phyloP scores from a whole-genome alignment of 2,113 vertebrate genomes.

The Leptodactylus fuscus region DNA sequence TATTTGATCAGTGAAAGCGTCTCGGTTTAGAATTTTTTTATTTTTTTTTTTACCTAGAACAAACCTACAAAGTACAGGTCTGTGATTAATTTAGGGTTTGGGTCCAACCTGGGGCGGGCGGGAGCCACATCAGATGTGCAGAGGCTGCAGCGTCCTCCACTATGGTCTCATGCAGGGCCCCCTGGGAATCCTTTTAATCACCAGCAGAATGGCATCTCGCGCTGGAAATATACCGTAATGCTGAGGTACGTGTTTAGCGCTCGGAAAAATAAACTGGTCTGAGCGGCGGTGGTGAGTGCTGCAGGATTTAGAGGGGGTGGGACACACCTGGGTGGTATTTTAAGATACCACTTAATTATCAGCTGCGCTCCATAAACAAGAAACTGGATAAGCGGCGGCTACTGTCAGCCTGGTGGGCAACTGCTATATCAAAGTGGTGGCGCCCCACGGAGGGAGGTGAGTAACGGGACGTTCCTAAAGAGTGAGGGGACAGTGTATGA shows the following conservation, averaged over 20 bases:
- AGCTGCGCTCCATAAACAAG: slow-evolving; percentile 55
- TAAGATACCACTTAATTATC: slow-evolving; percentile 58
- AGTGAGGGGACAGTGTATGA: not conserved
- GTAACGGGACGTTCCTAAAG: too few species aligned
- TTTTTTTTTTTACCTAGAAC: slow-evolving; percentile 6
- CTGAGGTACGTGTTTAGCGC: slow-evolving; percentile 56
- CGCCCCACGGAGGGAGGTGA: not conserved
- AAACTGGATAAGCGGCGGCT: slow-evolving; percentile 29
- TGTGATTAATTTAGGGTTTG: slow-evolving; percentile 46
- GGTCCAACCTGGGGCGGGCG: slow-evolving; percentile 28
- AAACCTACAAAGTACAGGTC: slow-evolving; percentile 20
- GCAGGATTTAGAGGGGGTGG: slow-evolving; percentile 52
- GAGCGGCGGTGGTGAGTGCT: slow-evolving; percentile 52
- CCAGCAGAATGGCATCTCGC: slow-evolving; percentile 36
- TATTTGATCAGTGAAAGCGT: slow-evolving; percentile 37
- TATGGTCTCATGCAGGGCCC: slow-evolving; percentile 7
- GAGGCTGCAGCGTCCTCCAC: slow-evolving; percentile 35
- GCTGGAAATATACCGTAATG: slow-evolving; percentile 59
- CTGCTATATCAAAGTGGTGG: not conserved
- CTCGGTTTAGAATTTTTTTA: slow-evolving; percentile 9
- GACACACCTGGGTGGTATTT: slow-evolving; percentile 59
- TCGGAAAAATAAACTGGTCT: slow-evolving; percentile 58
- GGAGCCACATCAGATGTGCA: slow-evolving; percentile 55
- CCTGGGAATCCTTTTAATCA: slow-evolving; percentile 45
- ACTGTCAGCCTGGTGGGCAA: slow-evolving; percentile 33